Evolutionary conservation across 1,140 invertebrate genomes (phyloP), one percentile per base, ranked within the genome.

Genomic region (Philopotamus ludificatus): DNA sequence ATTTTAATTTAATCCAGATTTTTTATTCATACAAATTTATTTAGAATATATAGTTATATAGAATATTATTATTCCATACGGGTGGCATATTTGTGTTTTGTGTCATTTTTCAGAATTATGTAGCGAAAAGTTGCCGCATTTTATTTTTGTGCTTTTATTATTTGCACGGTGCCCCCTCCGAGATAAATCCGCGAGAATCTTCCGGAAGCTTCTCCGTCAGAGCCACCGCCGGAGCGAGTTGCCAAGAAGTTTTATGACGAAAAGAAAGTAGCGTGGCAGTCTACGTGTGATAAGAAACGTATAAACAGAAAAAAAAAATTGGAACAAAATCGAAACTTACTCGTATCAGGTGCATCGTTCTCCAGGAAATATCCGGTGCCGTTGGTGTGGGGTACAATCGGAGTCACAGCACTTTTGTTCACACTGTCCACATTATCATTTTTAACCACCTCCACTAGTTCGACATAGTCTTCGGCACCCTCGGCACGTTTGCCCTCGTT

Each of bases 301-400:
- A 9, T 22, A 51, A 8, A 22, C 23, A 16, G 26, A 42, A 34
- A 34, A 34, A 12, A 7, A 7, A 12, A 4, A 12, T 7, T 34
- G 4, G 28, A 12, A 34, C 4, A 34, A 34, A 34, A 34, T 34
- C 28, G 12, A 34, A 16, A 66, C 68, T 70, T 42, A 70, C 68
- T 66, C 42, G 67, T 58, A 60, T 66, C 68, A 0, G 68, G 68
- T 2, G 68, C 68, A 45, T 70, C 68, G 41, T 70, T 70, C 20
- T 70, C 68, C 41, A 67, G 9, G 20, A 63, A 70, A 50, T 63
- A 70, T 9, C 59, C 64, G n/a, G 60, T 70, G n/a, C 41, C 60
- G 49, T 70, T 70, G 18, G 42, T 34, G 39, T 2, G 7, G n/a
- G 62, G 59, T 2, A 47, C 55, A 15, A 44, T 26, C 28, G 22